Base-by-base conservation (phyloP, 2,113 vertebrate species). In the Pardalotus punctatus region DNA sequence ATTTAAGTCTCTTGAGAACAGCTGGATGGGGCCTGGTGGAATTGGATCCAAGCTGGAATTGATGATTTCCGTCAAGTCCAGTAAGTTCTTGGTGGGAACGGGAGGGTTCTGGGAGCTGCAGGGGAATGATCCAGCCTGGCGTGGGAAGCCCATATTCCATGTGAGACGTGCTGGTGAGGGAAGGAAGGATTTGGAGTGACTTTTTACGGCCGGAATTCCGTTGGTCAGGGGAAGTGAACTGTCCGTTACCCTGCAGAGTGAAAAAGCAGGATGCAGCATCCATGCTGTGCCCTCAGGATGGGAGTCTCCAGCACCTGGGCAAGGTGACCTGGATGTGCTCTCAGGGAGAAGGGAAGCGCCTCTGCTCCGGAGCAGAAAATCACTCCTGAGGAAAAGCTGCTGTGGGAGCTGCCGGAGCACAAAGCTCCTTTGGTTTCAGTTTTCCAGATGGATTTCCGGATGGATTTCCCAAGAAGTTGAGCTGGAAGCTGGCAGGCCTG, bases 1-100 rank as follows among this genome's bases (percentile, higher is more conserved):
- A 94, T 96, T 97, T 76, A 97, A 92, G 40, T 76, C 66, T 45
- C 86, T 96, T 93, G 60, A 88, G 94, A 97, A 95, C 61, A 97
- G 96, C 95, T 83, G 93, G 85, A 73, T 33, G 24, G 66, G 72
- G 80, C 76, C 51, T 3, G 35, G 10, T 38, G 87, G 72, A 77
- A 73, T 27, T 92, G 53, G 89, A 67, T 93, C 87, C 82, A 78
- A 86, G 85, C 72, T 77, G 45, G 83, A 70, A 91, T 65, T 69
- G 71, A 65, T 73, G 77, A 29, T 92, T 97, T 94, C 95, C 2
- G 0, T 84, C 56, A 57, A 78, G 54, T 62, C 80, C 88, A 64
- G 50, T 62, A 53, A 61, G 72, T 38, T 33, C 47, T 83, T 42
- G 3, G 9, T 62, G 70, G 67, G 67, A 92, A 18, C 1, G 2